Conservation (phyloP, 2,888 invertebrate species). For the Drosophila planitibia region DNA sequence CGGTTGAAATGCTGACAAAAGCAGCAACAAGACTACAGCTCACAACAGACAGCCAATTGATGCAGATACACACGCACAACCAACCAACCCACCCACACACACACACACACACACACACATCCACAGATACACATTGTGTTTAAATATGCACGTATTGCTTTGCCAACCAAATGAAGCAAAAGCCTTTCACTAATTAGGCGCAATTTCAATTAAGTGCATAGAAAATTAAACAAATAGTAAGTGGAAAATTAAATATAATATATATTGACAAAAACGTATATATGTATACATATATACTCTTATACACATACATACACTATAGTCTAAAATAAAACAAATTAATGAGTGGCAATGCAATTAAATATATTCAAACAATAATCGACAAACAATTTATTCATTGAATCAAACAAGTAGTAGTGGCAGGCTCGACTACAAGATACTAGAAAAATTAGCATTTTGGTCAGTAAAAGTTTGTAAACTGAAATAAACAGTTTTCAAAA, state of each 20-base stretch:
- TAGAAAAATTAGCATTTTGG: background rate
- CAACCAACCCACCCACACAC: background rate
- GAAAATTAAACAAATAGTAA: constrained; percentile 37
- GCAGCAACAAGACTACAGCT: constrained; percentile 24
- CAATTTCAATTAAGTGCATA: constrained; percentile 66
- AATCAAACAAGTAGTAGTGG: background rate
- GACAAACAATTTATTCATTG: constrained; percentile 4
- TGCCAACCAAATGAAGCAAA: constrained; percentile 55
- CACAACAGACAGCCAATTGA: constrained; percentile 54
- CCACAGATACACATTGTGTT: background rate
- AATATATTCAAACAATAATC: constrained; percentile 6
- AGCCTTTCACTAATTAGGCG: constrained; percentile 68
- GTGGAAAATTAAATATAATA: constrained; percentile 18
- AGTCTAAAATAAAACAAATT: constrained; percentile 3
- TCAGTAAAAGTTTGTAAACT: background rate
- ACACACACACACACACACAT: background rate
- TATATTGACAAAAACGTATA: background rate
- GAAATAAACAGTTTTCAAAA: background rate
- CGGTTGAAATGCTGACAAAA: constrained; percentile 69
- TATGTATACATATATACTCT: background rate
- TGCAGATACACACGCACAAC: constrained; percentile 30
- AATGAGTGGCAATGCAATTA: constrained; percentile 12
- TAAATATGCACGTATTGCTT: constrained; percentile 17
- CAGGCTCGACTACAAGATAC: background rate
- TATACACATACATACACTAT: background rate